Percentiles rank a stretch among this genome's conserved stretches.
Conservation (phyloP, 2,113 vertebrate species). For the Tapirus terrestris region DNA sequence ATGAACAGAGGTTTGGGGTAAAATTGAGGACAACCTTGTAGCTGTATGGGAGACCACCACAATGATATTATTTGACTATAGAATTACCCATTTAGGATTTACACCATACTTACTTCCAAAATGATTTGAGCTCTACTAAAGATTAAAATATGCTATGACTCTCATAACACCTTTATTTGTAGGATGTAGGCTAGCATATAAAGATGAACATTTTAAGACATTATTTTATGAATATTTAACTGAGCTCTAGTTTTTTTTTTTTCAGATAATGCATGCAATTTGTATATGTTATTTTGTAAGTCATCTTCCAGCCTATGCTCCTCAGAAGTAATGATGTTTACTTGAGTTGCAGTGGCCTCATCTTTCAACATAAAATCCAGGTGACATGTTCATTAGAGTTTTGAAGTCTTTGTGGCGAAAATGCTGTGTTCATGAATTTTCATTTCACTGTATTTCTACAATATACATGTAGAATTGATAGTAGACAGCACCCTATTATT, state of each 20-base stretch:
- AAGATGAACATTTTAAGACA: not conserved
- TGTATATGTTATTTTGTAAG: not conserved
- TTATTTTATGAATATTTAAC: slow-evolving; percentile 35
- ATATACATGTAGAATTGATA: slow-evolving; percentile 30
- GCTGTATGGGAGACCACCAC: not conserved
- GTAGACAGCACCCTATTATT: slow-evolving; percentile 20
- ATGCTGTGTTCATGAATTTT: not conserved
- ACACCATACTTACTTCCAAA: not conserved
- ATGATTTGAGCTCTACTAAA: not conserved
- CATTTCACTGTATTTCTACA: slow-evolving; percentile 56
- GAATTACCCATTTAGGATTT: not conserved
- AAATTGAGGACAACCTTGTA: not conserved
- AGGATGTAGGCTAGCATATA: not conserved
- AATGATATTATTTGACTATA: not conserved
- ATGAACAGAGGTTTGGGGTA: not conserved
- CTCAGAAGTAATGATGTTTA: not conserved
- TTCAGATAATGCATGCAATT: not conserved
- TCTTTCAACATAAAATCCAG: not conserved
- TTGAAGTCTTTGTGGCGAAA: not conserved
- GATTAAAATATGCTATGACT: not conserved
- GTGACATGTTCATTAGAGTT: not conserved
- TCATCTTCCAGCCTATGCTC: not conserved
- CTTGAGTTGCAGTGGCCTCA: not conserved
- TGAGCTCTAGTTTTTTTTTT: not conserved
- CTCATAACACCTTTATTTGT: not conserved